Evolutionary conservation across 2,888 invertebrate genomes (phyloP).

Genomic region (Chymomyza caudatula): DNA sequence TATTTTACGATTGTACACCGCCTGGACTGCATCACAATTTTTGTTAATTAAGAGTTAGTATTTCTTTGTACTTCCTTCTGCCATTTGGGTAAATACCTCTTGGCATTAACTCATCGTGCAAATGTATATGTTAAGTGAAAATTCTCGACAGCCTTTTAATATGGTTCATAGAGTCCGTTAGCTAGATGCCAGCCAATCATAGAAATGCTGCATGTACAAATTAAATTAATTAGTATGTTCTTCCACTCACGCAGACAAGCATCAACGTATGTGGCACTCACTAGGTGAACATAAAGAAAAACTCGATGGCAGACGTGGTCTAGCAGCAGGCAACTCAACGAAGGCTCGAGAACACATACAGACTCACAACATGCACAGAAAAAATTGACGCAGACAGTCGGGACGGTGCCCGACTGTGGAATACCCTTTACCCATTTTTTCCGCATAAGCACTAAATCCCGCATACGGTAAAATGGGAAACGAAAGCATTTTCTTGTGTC

Average conservation of each 20-base stretch:
- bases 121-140: slow-evolving; percentile 55
- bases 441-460: no score
- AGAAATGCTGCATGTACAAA: slow-evolving; percentile 55
- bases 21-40: no score
- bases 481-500: no score
- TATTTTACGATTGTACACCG: no score
- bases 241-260: slow-evolving; percentile 40
- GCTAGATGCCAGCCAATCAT: slow-evolving; percentile 27
- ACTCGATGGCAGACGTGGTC: background rate
- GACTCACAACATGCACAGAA: slow-evolving; percentile 19
- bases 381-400: no score
- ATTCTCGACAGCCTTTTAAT: slow-evolving; percentile 58
- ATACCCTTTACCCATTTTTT: no score
- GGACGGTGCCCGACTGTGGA: no score
- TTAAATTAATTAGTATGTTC: slow-evolving; percentile 70
- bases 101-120: no score
- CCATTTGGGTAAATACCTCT: no score
- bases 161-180: slow-evolving; percentile 38
- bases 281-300: slow-evolving; percentile 18
- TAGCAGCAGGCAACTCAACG: background rate
- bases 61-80: no score
- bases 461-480: no score
- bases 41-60: no score
- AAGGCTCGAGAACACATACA: slow-evolving; percentile 11
- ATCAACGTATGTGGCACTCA: background rate